These are phyloP conservation scores for Macrostomum lignano DNA, from an alignment of 1,140 invertebrate genomes.

Conservation along the genomic window DNA sequence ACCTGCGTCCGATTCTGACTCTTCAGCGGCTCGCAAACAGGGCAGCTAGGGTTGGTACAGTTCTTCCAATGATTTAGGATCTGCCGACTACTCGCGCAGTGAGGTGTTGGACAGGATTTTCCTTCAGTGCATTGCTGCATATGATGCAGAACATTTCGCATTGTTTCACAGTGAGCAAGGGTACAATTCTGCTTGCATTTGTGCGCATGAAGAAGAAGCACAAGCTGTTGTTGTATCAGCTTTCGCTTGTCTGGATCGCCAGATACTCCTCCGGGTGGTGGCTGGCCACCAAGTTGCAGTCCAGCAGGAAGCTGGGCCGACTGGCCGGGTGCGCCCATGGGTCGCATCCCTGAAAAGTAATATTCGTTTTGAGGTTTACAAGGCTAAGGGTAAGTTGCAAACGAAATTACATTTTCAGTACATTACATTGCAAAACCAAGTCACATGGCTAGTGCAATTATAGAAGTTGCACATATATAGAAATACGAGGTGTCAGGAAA, in stretches of 20 bases:
- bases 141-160: slow-evolving; percentile 94
- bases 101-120: slow-evolving; percentile 40
- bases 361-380: too few species aligned
- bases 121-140: slow-evolving; percentile 89
- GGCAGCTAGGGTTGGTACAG: slow-evolving; percentile 69
- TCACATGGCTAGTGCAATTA: too few species aligned
- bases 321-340: too few species aligned
- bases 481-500: too few species aligned
- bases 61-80: slow-evolving; percentile 98
- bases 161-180: slow-evolving; percentile 81
- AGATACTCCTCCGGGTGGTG: too few species aligned
- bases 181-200: slow-evolving; percentile 81
- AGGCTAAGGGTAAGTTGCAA: too few species aligned
- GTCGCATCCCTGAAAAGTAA: too few species aligned
- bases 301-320: too few species aligned
- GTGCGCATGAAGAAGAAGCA: slow-evolving; percentile 79
- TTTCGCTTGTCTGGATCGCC: slow-evolving; percentile 92
- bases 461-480: too few species aligned
- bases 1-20: slow-evolving; percentile 5
- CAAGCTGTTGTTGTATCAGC: slow-evolving; percentile 90
- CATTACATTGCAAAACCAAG: too few species aligned
- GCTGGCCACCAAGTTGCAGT: too few species aligned
- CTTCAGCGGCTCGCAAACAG: slow-evolving; percentile 82
- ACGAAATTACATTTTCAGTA: too few species aligned
- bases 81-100: slow-evolving; percentile 87